Evolutionary conservation across 2,797 vertebrate species (phyloP).

Genomic region (Sternotherus odoratus): DNA sequence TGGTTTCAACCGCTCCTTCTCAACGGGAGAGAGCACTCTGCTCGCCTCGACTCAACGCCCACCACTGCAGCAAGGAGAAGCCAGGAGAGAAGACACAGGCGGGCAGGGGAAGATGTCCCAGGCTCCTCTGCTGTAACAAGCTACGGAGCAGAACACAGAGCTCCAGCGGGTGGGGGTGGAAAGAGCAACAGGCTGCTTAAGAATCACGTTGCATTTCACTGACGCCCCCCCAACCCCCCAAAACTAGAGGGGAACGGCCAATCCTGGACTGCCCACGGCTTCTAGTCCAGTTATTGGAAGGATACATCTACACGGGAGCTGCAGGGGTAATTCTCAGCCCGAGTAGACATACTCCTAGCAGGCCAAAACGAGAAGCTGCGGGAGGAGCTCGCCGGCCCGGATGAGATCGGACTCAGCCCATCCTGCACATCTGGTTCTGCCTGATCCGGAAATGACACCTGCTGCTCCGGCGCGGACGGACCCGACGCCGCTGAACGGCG

Average conservation of each 20-base stretch:
- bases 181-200: not conserved
- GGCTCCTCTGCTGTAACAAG: not conserved
- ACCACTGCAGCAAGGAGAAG: not conserved
- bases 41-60: not conserved
- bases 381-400: not conserved
- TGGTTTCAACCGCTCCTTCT: not conserved
- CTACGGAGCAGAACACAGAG: not conserved
- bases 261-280: not conserved
- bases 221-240: too few species aligned
- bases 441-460: not conserved
- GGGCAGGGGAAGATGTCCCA: not conserved
- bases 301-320: not conserved
- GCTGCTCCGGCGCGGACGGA: not conserved
- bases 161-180: not conserved
- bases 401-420: not conserved
- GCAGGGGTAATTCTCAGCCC: not conserved
- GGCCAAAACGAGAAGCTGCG: not conserved
- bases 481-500: not conserved
- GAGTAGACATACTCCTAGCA: not conserved
- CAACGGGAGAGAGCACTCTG: not conserved
- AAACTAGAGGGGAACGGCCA: not conserved
- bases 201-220: not conserved
- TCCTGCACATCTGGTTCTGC: not conserved
- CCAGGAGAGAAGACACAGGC: not conserved
- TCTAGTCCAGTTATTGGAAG: not conserved